These are phyloP conservation scores for Heterotilapia buettikoferi DNA, from an alignment of 2,113 vertebrate genomes.

Conservation along the genomic window DNA sequence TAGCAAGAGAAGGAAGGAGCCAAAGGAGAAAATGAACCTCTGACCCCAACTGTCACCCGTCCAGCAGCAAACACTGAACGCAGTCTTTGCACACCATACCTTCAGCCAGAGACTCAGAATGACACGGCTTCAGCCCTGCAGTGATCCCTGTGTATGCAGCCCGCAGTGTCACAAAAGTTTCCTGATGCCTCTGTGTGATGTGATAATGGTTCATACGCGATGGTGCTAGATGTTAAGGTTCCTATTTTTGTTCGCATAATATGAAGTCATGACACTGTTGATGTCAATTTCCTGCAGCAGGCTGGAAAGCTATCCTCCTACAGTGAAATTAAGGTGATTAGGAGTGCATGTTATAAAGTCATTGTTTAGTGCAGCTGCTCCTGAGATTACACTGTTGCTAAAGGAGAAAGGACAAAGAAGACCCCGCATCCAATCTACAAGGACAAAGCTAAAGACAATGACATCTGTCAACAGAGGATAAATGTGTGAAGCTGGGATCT, in stretches of 20 bases:
- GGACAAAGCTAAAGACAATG: neutral
- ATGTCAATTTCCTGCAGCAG: neutral
- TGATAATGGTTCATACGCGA: neutral
- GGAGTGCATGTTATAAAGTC: neutral
- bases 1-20: conserved; percentile 27
- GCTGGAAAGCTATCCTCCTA: neutral
- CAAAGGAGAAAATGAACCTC: conserved; percentile 34
- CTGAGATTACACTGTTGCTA: conserved; percentile 19
- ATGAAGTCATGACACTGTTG: neutral
- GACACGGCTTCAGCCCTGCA: conserved; percentile 1
- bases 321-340: conserved; percentile 24
- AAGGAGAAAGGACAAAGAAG: conserved; percentile 24
- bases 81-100: conserved; percentile 26
- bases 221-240: neutral
- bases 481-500: neutral
- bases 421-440: neutral
- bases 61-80: conserved; percentile 48
- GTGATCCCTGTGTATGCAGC: neutral
- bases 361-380: conserved; percentile 22
- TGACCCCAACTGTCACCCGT: conserved; percentile 53
- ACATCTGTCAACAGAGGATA: neutral
- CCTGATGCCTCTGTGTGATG: conserved; percentile 1
- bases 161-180: neutral
- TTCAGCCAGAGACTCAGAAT: neutral
- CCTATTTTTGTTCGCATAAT: neutral